Percentiles rank a stretch among this genome's conserved stretches.
phyloP scores from a whole-genome alignment of 2,797 vertebrate genomes.

The Gymnoscopelus braueri region DNA sequence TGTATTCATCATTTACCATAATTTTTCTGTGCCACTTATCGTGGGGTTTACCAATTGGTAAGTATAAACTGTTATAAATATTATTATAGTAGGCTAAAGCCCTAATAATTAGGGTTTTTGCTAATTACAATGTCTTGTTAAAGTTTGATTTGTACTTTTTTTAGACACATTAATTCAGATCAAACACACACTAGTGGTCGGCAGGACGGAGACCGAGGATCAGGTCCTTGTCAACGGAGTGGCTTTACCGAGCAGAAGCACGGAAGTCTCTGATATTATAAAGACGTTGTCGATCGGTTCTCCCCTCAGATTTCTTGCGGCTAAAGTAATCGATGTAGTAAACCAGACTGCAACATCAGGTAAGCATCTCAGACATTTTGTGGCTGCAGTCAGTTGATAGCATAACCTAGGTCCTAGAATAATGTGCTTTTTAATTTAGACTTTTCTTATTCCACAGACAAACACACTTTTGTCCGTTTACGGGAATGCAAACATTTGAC shows the following conservation, averaged over 20 bases:
- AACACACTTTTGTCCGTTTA: slow-evolving; percentile 58
- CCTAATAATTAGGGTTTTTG: too few relatives aligned
- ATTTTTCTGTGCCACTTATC: slow-evolving; percentile 28
- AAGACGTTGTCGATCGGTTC: slow-evolving; percentile 39
- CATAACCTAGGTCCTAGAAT: background rate
- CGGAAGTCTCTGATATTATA: slow-evolving; percentile 48
- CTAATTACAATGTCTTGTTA: background rate
- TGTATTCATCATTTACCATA: slow-evolving; percentile 31
- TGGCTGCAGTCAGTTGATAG: too few relatives aligned
- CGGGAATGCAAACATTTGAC: slow-evolving; percentile 69
- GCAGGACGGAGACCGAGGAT: slow-evolving; percentile 23
- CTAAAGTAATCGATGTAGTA: background rate
- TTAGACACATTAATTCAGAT: slow-evolving; percentile 66
- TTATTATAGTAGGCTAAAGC: too few relatives aligned
- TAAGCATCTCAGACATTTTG: slow-evolving; percentile 34
- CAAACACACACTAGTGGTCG: slow-evolving; percentile 58
- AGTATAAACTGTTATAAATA: slow-evolving; percentile 22
- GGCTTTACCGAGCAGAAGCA: slow-evolving; percentile 22
- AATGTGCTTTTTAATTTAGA: slow-evolving; percentile 6
- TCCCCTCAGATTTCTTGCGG: background rate
- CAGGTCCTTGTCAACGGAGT: slow-evolving; percentile 66
- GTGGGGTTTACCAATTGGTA: slow-evolving; percentile 53
- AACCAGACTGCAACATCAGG: slow-evolving; percentile 46
- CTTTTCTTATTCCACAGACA: slow-evolving; percentile 35
- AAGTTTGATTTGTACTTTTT: slow-evolving; percentile 3